Conservation (phyloP, 2,888 invertebrate species). For the Pomacea canaliculata region DNA sequence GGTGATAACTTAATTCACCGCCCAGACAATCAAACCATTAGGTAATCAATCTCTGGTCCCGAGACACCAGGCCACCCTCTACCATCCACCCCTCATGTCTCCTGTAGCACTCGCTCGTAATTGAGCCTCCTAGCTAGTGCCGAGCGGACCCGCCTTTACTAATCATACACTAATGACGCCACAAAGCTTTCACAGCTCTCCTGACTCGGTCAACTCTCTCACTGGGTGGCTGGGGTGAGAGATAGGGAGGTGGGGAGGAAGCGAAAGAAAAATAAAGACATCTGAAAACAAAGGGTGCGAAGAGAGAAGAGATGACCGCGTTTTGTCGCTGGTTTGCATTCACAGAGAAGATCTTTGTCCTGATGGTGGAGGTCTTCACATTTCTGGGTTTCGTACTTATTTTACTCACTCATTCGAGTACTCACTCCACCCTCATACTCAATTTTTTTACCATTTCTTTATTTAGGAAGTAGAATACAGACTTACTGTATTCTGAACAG, state of each 20-base stretch:
- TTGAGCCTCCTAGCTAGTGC: not conserved
- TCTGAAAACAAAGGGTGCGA: not conserved
- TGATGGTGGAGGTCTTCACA: too few relatives aligned
- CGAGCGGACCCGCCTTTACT: not conserved
- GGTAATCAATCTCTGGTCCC: not conserved
- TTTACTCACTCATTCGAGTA: too few relatives aligned
- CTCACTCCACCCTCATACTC: too few relatives aligned
- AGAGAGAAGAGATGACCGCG: not conserved
- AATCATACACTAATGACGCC: slow-evolving; percentile 3
- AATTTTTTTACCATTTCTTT: too few relatives aligned
- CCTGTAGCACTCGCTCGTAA: not conserved
- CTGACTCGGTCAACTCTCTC: not conserved
- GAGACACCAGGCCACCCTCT: not conserved
- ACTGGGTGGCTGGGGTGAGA: not conserved
- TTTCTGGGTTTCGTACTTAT: too few relatives aligned
- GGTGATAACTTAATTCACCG: not conserved
- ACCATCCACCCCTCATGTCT: not conserved
- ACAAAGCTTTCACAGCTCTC: not conserved
- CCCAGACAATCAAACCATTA: not conserved
- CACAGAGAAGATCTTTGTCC: not conserved
- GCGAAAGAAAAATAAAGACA: slow-evolving; percentile 1
- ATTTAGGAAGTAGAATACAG: too few relatives aligned
- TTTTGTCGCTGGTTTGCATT: too few relatives aligned
- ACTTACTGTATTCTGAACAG: too few relatives aligned
- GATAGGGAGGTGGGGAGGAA: not conserved